A percentile compares a stretch with the other conserved stretches of the same genome.
phyloP scores from a whole-genome alignment of 2,797 vertebrate genomes.

The Sarcophilus harrisii region DNA sequence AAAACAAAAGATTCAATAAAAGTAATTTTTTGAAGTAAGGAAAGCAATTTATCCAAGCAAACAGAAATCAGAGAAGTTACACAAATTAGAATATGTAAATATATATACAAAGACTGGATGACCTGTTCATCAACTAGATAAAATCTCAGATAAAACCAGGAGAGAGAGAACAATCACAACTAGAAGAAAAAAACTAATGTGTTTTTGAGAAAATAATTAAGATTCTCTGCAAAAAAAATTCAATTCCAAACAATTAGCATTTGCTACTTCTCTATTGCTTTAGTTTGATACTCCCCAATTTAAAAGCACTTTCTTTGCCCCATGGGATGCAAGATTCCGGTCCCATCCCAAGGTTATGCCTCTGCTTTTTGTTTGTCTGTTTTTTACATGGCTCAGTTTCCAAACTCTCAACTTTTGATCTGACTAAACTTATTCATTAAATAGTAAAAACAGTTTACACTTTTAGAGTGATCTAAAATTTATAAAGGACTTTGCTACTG shows the following conservation, averaged over 20 bases:
- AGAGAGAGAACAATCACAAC: neutral
- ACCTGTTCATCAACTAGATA: neutral
- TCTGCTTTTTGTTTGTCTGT: neutral
- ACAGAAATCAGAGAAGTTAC: neutral
- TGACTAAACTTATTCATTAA: neutral
- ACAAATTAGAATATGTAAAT: neutral
- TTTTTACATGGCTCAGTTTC: neutral
- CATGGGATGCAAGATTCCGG: neutral
- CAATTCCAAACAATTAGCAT: neutral
- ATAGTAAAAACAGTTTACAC: neutral
- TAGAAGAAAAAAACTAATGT: neutral
- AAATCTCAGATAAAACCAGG: neutral
- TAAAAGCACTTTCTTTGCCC: neutral
- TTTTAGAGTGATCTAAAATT: neutral
- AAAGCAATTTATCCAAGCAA: neutral
- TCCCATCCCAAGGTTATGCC: neutral
- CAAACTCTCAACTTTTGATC: neutral
- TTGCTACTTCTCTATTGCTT: neutral
- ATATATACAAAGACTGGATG: neutral
- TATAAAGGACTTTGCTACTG: neutral
- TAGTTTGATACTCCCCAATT: neutral
- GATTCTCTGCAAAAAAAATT: neutral
- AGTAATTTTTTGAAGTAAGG: neutral
- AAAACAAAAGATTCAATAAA: neutral
- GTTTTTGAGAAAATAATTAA: neutral